These are phyloP conservation scores for Buathra laborator DNA, from an alignment of 2,888 invertebrate genomes.

Conservation along the genomic window DNA sequence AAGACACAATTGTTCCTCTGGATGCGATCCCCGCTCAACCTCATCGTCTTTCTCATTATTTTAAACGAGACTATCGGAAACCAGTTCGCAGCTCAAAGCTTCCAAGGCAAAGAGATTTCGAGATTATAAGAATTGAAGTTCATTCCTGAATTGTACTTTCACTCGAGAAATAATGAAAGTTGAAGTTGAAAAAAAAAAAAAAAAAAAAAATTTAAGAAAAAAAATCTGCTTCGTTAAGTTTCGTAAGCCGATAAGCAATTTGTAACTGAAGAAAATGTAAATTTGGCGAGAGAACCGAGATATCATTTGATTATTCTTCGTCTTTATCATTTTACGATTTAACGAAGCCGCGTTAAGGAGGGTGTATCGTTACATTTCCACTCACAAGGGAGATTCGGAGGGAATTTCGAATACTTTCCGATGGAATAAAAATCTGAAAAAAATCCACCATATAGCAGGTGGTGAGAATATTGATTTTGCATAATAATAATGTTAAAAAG, in stretches of 20 bases:
- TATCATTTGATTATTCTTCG: background rate
- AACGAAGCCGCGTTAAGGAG: too few species aligned
- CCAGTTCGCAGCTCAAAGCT: slow-evolving; percentile 1
- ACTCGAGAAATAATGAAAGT: background rate
- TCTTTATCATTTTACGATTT: too few species aligned
- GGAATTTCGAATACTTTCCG: too few species aligned
- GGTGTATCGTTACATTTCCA: too few species aligned
- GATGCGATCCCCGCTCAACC: background rate
- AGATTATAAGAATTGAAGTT: slow-evolving; percentile 1
- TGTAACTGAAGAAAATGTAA: background rate
- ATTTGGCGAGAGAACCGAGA: background rate
- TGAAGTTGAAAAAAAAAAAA: background rate
- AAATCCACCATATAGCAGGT: too few species aligned
- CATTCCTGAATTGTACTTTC: background rate
- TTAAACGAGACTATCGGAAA: slow-evolving; percentile 1
- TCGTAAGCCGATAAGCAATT: background rate
- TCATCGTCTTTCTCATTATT: slow-evolving; percentile 26
- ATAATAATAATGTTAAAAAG: too few species aligned
- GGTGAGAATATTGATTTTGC: too few species aligned
- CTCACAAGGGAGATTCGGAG: too few species aligned
- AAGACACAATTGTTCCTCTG: slow-evolving; percentile 9
- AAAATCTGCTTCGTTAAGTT: background rate
- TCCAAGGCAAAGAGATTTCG: background rate
- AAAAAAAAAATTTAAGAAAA: background rate
- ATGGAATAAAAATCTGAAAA: too few species aligned